Evolutionary conservation across 2,888 invertebrate genomes (phyloP).

Genomic region (Rosalia funebris): DNA sequence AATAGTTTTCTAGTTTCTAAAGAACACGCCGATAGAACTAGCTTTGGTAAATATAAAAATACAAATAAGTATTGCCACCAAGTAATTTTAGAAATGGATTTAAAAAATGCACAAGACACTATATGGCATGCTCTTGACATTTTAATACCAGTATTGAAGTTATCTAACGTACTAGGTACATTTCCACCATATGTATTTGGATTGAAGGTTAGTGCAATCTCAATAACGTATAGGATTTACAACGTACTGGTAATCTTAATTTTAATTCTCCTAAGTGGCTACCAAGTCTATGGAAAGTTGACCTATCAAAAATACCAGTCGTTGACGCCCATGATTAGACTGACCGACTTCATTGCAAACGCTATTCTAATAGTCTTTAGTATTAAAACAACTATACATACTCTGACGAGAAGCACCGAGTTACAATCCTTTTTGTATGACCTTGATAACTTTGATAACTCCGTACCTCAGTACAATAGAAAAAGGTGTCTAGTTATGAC

Average conservation of each 20-base stretch:
- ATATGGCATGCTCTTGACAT: too few relatives aligned
- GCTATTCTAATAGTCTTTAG: not conserved
- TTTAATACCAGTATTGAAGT: conserved; percentile 3
- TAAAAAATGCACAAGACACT: too few relatives aligned
- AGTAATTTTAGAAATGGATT: not conserved
- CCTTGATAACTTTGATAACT: conserved; percentile 4
- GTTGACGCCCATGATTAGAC: not conserved
- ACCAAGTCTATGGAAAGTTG: conserved; percentile 1
- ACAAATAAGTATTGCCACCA: too few relatives aligned
- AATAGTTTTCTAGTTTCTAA: too few relatives aligned
- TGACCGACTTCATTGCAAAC: conserved; percentile 1
- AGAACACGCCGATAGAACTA: too few relatives aligned
- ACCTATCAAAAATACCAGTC: not conserved
- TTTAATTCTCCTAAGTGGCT: not conserved
- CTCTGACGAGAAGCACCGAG: not conserved
- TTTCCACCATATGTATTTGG: conserved; percentile 9
- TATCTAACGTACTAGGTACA: not conserved
- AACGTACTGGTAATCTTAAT: not conserved
- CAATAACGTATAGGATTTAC: conserved; percentile 3
- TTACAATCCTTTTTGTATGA: not conserved
- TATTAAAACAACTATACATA: not conserved
- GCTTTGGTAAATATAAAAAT: too few relatives aligned
- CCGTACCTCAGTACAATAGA: not conserved
- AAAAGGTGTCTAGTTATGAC: not conserved
- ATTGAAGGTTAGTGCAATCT: not conserved